Evolutionary conservation across 2,113 vertebrate species (phyloP).

Genomic region (Dipodomys stephensi): DNA sequence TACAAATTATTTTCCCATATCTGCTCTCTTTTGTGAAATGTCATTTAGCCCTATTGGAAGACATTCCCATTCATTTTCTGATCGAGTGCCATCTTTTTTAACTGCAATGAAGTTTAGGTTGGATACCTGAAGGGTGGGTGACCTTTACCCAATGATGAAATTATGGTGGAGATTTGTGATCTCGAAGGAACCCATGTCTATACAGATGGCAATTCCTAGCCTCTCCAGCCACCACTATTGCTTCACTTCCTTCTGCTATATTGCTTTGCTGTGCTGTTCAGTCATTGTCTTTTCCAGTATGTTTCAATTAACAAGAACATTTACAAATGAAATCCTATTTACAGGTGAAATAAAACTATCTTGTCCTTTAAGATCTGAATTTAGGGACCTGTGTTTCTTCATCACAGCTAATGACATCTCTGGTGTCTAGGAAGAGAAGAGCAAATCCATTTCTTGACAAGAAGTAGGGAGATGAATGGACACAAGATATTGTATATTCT

Average conservation of each 20-base stretch:
- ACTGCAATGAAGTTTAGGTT: neutral
- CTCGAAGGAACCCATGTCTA: neutral
- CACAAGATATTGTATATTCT: conserved; percentile 8
- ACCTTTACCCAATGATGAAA: conserved; percentile 46
- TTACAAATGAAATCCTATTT: conserved; percentile 72
- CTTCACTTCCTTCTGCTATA: conserved; percentile 53
- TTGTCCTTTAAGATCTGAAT: conserved; percentile 69
- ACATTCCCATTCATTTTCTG: conserved; percentile 31
- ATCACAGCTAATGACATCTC: conserved; percentile 66
- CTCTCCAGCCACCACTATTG: neutral
- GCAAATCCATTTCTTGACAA: conserved; percentile 60
- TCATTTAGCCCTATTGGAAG: conserved; percentile 14
- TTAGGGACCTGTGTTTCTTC: conserved; percentile 73
- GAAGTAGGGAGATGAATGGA: conserved; percentile 44
- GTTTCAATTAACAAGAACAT: conserved; percentile 53
- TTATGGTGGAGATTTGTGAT: conserved; percentile 55
- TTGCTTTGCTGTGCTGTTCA: neutral
- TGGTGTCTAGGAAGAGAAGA: conserved; percentile 61
- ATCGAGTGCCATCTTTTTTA: conserved; percentile 12
- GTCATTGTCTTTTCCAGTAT: conserved; percentile 44
- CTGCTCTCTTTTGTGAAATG: conserved; percentile 11
- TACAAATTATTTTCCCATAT: neutral
- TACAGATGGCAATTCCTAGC: conserved; percentile 40
- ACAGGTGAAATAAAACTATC: conserved; percentile 68
- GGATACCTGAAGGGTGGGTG: conserved; percentile 28